Evolutionary conservation across 2,888 invertebrate genomes (phyloP).

Genomic region (Coleophora flavipennella): DNA sequence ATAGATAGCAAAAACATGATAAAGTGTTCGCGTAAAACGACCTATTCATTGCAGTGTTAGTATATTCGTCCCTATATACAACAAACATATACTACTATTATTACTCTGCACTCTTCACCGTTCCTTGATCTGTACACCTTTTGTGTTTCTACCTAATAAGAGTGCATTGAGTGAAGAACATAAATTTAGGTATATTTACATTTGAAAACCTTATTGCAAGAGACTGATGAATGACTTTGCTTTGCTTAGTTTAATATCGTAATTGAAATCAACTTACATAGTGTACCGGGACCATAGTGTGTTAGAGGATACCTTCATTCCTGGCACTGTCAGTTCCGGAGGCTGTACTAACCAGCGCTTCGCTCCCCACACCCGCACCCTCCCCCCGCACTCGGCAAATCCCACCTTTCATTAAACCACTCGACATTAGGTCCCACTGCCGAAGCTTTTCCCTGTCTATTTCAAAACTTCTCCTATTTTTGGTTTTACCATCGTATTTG

Average conservation of each 20-base stretch:
- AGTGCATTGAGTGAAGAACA: constrained; percentile 14
- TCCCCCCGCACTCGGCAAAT: constrained; percentile 52
- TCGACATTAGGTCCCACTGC: constrained; percentile 92
- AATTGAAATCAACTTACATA: constrained; percentile 23
- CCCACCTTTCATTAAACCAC: constrained; percentile 77
- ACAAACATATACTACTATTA: constrained; percentile 32
- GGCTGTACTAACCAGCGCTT: constrained; percentile 52
- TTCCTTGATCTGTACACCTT: constrained; percentile 41
- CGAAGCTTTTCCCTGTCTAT: constrained; percentile 89
- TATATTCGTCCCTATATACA: constrained; percentile 31
- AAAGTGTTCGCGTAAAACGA: constrained; percentile 34
- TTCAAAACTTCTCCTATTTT: constrained; percentile 66
- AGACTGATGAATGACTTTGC: constrained; percentile 47
- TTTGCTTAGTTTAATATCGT: constrained; percentile 31
- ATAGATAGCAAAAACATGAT: constrained; percentile 46
- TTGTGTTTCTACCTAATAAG: constrained; percentile 43
- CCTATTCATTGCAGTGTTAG: constrained; percentile 28
- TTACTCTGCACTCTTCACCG: constrained; percentile 36
- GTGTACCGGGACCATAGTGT: constrained; percentile 57
- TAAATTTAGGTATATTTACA: constrained; percentile 12
- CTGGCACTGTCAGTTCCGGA: constrained; percentile 61
- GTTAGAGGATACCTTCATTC: constrained; percentile 69
- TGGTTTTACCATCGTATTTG: constrained; percentile 18
- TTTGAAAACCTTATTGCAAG: background rate
- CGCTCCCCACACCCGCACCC: constrained; percentile 45